Percentiles rank a stretch among this genome's conserved stretches.
phyloP scores from a whole-genome alignment of 2,888 invertebrate species.

The Abscondita cerata region DNA sequence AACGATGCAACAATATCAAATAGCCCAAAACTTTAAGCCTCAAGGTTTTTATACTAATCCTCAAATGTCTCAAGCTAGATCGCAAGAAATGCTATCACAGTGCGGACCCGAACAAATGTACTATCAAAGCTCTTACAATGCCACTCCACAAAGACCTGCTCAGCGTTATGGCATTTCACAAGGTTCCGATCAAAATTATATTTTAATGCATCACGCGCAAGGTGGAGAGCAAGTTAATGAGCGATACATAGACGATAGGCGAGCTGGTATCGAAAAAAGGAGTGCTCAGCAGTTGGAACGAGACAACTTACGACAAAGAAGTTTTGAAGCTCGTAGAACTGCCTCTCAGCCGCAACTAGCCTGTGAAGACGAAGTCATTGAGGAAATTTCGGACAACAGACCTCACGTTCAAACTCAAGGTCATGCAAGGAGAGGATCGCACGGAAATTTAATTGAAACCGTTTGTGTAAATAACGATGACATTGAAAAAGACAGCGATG shows the following conservation, averaged over 20 bases:
- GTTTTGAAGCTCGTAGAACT: no score
- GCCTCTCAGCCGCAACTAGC: no score
- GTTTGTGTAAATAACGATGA: slow-evolving; percentile 30
- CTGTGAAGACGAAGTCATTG: no score
- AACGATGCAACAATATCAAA: slow-evolving; percentile 58
- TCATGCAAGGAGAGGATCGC: slow-evolving; percentile 63
- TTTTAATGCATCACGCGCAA: slow-evolving; percentile 44
- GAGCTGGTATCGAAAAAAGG: no score
- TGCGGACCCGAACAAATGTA: slow-evolving; percentile 56
- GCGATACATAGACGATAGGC: no score
- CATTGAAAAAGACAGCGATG: no score
- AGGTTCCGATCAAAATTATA: slow-evolving; percentile 46
- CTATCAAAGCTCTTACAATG: slow-evolving; percentile 51
- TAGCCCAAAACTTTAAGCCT: slow-evolving; percentile 52
- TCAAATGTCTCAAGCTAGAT: slow-evolving; percentile 57
- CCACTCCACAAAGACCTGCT: slow-evolving; percentile 44
- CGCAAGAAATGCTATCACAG: slow-evolving; percentile 64
- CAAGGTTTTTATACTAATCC: slow-evolving; percentile 47
- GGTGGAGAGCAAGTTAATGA: no score
- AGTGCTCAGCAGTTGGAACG: no score
- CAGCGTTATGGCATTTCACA: slow-evolving; percentile 42
- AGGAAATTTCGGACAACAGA: no score
- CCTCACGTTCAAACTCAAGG: no score
- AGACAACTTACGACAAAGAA: no score
- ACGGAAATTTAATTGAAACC: slow-evolving; percentile 66